Evolutionary conservation across 2,113 vertebrate genomes (phyloP).

Genomic region (Oreocharis arfaki): DNA sequence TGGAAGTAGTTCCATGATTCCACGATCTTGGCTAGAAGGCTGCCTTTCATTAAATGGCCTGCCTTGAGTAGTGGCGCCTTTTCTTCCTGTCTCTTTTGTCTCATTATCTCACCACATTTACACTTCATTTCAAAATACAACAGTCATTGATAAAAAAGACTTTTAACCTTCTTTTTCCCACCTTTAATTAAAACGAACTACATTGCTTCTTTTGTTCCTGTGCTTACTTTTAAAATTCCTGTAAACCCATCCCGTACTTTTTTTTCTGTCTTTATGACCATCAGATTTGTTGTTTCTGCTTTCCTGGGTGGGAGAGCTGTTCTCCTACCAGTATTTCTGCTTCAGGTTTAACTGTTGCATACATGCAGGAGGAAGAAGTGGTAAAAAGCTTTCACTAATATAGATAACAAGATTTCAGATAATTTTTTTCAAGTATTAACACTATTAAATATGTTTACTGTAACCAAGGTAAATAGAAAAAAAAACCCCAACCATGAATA

Average conservation of each 20-base stretch:
- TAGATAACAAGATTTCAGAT: background rate
- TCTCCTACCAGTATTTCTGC: background rate
- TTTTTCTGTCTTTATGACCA: background rate
- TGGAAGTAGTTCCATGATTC: background rate
- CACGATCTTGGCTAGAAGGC: background rate
- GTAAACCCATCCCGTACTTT: background rate
- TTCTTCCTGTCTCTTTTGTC: background rate
- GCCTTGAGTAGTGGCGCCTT: background rate
- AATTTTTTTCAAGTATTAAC: background rate
- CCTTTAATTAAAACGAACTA: background rate
- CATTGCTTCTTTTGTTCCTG: background rate
- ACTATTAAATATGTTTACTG: background rate
- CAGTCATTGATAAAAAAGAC: background rate
- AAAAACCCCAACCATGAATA: background rate
- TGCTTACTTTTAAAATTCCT: background rate
- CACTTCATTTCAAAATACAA: background rate
- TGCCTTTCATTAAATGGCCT: background rate
- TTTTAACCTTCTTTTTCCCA: background rate
- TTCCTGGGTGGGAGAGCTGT: background rate
- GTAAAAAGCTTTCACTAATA: background rate
- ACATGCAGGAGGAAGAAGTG: background rate
- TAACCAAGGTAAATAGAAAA: background rate
- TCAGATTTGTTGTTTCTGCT: background rate
- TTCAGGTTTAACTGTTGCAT: background rate
- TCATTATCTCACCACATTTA: background rate